Evolutionary conservation across 2,797 vertebrate species (phyloP).

Genomic region (Sorex maritimensis): DNA sequence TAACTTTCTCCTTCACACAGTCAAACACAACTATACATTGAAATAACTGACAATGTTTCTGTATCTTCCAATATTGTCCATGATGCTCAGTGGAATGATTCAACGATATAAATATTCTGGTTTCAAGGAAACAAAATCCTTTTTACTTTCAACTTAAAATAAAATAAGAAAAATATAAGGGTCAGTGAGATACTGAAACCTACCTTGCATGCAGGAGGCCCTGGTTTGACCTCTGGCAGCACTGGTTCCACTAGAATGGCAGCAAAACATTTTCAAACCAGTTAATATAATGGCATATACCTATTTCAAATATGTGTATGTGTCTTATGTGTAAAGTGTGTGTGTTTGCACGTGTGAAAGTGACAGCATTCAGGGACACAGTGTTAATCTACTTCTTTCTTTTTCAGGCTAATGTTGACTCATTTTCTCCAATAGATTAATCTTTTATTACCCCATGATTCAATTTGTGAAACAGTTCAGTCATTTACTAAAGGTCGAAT

Average conservation of each 20-base stretch:
- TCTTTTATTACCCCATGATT: slow-evolving; percentile 15
- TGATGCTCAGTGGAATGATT: neutral
- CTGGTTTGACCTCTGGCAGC: too few species aligned
- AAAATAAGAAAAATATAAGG: slow-evolving; percentile 17
- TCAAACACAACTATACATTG: neutral
- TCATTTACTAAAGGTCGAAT: neutral
- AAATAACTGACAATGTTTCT: neutral
- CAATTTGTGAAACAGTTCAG: neutral
- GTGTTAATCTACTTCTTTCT: neutral
- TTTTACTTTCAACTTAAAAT: neutral
- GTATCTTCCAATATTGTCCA: neutral
- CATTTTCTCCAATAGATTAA: slow-evolving; percentile 4
- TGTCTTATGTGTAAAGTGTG: too few species aligned
- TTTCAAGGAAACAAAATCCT: neutral
- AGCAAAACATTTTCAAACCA: too few species aligned
- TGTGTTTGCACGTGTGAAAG: neutral
- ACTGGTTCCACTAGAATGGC: too few species aligned
- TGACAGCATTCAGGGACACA: neutral
- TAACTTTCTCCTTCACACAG: neutral
- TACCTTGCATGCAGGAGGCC: too few species aligned
- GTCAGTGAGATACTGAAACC: too few species aligned
- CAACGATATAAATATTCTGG: neutral
- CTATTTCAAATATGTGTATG: too few species aligned
- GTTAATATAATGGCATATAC: too few species aligned
- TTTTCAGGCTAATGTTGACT: neutral